Conservation (phyloP, 2,797 vertebrate genomes). For the Pagetopsis macropterus region DNA sequence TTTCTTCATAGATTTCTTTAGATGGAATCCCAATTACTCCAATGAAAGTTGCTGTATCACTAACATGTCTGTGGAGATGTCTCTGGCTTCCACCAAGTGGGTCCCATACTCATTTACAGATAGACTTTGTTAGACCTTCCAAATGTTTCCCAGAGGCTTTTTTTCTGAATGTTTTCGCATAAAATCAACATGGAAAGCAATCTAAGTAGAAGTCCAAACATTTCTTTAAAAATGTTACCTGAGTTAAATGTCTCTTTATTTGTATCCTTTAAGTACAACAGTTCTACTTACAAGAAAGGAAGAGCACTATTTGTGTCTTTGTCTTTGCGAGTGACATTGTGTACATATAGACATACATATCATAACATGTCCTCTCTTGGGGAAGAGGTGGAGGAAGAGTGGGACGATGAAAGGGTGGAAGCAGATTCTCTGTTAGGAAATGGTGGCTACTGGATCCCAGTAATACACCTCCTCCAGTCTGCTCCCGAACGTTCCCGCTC, state of each 20-base stretch:
- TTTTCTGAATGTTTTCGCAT: conserved; percentile 37
- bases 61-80: neutral
- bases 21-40: neutral
- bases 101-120: too few relatives aligned
- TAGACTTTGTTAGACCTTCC: too few relatives aligned
- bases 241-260: conserved; percentile 29
- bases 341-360: conserved; percentile 28
- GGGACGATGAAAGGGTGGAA: conserved; percentile 47
- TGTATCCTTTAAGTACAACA: neutral
- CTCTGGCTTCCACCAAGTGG: too few relatives aligned
- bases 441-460: conserved; percentile 44
- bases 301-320: conserved; percentile 17
- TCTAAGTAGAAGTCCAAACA: conserved; percentile 18
- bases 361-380: conserved; percentile 37
- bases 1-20: too few relatives aligned
- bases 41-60: neutral
- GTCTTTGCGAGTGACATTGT: conserved; percentile 30
- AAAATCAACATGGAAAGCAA: conserved; percentile 36
- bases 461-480: conserved; percentile 49
- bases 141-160: too few relatives aligned
- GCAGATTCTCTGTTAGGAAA: conserved; percentile 42
- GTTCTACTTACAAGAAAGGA: neutral
- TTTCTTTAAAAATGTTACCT: conserved; percentile 21
- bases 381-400: conserved; percentile 30
- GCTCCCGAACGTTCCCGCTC: conserved; percentile 4